Base-by-base conservation (phyloP, 2,113 vertebrate genomes). In the Corythornis madagascariensis region DNA sequence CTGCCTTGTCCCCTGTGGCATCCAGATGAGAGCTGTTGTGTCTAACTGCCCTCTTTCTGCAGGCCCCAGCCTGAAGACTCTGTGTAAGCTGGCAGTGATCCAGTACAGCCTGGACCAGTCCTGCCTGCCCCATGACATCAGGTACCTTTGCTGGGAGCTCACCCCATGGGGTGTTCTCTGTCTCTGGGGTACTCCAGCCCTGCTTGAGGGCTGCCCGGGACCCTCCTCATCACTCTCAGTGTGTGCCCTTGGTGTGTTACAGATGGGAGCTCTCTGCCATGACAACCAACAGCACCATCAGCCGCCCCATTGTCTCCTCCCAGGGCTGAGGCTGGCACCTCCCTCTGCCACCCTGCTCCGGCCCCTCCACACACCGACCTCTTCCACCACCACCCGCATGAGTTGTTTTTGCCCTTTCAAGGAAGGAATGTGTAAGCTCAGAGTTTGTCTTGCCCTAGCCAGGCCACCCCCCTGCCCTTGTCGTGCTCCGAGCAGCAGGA, bases 221-320 rank as follows among this genome's bases (percentile, higher is more conserved):
- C 31, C 33, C 40, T 38, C 26, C 26, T 40, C 0, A 1, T 73
- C 47, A 19, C n/a, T 63, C 75, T 94, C 73, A 94, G 15, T 38
- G 45, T n/a, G 2, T 65, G 21, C 71, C 25, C 1, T 71, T 4
- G 52, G n/a, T 96, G 82, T 90, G 70, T 96, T 97, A 15, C 96
- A 99, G 99, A 98, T 99, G 99, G 99, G 99, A 99, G 95, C 98
- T 99, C 96, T 98, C 98, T 4, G 99, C 99, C 93, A 99, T 99
- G 99, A 99, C 99, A 19, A 99, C 99, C n/a, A 99, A 99, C 98
- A 99, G 99, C 98, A 99, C 98, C 98, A 99, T 99, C 97, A 99
- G 99, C 96, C 98, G 99, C 29, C 99, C 99, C 83, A 99, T 99
- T 60, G 98, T 99, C 95, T 99, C 99, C 43, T 99, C 99, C 87